Evolutionary conservation across 1,140 invertebrate genomes (phyloP).

Genomic region (Chironomus tepperi): DNA sequence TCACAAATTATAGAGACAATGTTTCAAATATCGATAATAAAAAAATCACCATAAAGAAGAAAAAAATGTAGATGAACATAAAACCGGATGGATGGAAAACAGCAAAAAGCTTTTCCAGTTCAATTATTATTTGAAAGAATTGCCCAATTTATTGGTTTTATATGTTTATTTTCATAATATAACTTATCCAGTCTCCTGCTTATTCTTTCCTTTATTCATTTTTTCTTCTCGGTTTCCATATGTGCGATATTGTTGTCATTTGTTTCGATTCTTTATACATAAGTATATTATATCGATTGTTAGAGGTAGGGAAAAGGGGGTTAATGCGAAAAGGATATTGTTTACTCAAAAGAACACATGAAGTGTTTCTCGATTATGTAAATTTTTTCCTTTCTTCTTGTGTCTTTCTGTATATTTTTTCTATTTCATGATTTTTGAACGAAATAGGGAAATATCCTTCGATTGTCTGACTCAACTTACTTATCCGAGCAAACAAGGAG

Average conservation of each 20-base stretch:
- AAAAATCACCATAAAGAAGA: too few relatives aligned
- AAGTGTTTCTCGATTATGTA: constrained; percentile 20
- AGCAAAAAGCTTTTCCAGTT: constrained; percentile 21
- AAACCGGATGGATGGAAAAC: constrained; percentile 16
- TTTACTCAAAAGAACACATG: constrained; percentile 20
- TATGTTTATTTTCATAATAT: constrained; percentile 15
- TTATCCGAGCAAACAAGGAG: too few relatives aligned
- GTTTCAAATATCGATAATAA: too few relatives aligned
- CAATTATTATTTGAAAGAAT: neutral
- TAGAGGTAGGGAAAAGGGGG: neutral
- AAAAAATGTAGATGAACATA: neutral
- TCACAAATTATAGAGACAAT: too few relatives aligned
- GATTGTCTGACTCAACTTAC: too few relatives aligned
- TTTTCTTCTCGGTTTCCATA: neutral
- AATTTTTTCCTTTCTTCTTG: neutral
- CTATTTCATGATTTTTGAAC: too few relatives aligned
- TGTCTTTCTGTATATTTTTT: too few relatives aligned
- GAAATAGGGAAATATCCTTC: too few relatives aligned
- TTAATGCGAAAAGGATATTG: constrained; percentile 13
- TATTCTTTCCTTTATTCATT: neutral
- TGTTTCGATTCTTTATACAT: neutral
- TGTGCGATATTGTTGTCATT: neutral
- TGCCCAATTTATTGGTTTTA: constrained; percentile 5
- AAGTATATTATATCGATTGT: neutral
- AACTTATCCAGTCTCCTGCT: neutral